Percentiles rank a stretch among this genome's conserved stretches.
Conservation (phyloP, 2,888 invertebrate species). For the Dorcus hopei region DNA sequence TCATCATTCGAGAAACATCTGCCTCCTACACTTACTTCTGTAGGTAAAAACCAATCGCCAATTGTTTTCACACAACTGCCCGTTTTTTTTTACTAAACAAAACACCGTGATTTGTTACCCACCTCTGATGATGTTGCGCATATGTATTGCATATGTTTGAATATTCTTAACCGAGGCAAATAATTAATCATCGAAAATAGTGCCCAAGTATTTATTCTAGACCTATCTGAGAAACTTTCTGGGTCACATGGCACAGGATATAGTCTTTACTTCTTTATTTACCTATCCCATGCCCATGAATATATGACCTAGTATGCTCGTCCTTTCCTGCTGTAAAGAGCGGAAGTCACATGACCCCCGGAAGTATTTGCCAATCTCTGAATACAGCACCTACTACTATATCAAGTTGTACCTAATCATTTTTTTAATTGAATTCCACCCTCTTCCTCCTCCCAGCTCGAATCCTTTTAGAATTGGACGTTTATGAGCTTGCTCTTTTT, state of each 20-base stretch:
- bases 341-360: constrained; percentile 4
- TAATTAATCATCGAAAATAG: too few species aligned
- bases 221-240: too few species aligned
- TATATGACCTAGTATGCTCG: constrained; percentile 7
- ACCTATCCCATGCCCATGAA: constrained; percentile 9
- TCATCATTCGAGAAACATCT: constrained; percentile 22
- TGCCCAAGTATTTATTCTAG: too few species aligned
- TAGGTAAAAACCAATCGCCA: constrained; percentile 1
- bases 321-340: constrained; percentile 8
- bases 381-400: constrained; percentile 15
- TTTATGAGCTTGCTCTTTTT: too few species aligned
- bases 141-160: too few species aligned
- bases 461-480: too few species aligned
- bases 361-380: constrained; percentile 15
- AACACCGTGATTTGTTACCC: neutral
- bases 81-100: neutral
- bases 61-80: constrained; percentile 5
- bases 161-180: too few species aligned
- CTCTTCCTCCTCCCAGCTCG: too few species aligned
- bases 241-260: too few species aligned
- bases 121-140: too few species aligned
- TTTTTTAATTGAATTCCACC: constrained; percentile 13
- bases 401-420: constrained; percentile 21
- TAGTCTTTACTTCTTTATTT: constrained; percentile 1
- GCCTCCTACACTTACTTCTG: constrained; percentile 5